phyloP scores from a whole-genome alignment of 2,113 vertebrate species.

The Calidris pygmaea region DNA sequence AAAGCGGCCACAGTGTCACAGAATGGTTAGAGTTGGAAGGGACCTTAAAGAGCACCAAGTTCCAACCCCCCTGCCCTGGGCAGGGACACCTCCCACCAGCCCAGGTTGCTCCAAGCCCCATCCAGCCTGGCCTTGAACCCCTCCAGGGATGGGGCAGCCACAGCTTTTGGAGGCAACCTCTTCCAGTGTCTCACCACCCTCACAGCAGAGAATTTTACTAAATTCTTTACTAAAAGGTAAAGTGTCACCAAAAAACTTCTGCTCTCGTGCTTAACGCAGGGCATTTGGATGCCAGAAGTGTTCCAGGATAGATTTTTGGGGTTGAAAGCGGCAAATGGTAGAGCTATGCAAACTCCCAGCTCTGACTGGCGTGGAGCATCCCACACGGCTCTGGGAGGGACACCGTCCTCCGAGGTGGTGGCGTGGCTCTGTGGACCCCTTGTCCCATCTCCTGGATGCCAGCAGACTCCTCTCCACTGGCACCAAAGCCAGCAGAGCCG shows the following conservation, averaged over 20 bases:
- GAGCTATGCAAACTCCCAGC: accelerated
- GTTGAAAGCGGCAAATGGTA: too few relatives aligned
- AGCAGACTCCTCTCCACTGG: not conserved
- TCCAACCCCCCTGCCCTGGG: too few relatives aligned
- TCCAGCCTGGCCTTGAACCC: too few relatives aligned
- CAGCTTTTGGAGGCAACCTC: too few relatives aligned
- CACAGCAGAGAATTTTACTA: too few relatives aligned
- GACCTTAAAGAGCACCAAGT: too few relatives aligned
- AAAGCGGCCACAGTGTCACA: not conserved
- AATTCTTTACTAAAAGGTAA: too few relatives aligned
- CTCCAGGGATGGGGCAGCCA: too few relatives aligned
- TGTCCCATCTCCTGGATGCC: not conserved
- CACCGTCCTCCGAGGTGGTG: not conserved
- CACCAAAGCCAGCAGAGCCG: not conserved
- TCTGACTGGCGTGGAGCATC: not conserved
- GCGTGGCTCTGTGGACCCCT: accelerated
- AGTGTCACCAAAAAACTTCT: not conserved
- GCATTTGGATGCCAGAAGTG: not conserved
- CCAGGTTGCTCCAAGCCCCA: too few relatives aligned
- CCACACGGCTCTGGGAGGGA: accelerated
- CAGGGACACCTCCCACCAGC: too few relatives aligned
- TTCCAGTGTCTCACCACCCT: too few relatives aligned
- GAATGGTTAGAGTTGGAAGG: too few relatives aligned
- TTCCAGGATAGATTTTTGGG: not conserved
- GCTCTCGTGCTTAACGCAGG: accelerated